phyloP scores from a whole-genome alignment of 2,797 vertebrate species.

The Danio choprae region DNA sequence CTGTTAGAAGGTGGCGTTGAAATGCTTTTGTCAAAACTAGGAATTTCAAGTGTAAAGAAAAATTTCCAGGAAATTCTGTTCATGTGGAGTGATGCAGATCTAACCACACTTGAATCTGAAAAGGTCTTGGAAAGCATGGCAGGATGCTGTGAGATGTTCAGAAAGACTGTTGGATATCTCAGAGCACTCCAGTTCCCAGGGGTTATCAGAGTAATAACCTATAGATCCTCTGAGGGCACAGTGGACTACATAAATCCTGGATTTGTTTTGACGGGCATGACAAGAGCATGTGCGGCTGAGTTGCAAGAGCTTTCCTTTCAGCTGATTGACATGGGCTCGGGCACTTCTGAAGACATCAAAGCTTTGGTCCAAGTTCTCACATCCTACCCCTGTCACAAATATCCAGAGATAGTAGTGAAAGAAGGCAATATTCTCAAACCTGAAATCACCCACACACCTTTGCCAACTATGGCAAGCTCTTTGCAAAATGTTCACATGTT shows the following conservation, averaged over 20 bases:
- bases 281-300: constrained; percentile 78
- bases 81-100: constrained; percentile 81
- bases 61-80: constrained; percentile 82
- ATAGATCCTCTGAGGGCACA: constrained; percentile 75
- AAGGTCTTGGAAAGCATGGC: constrained; percentile 71
- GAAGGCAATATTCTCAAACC: constrained; percentile 73
- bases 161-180: constrained; percentile 79
- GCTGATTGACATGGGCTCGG: constrained; percentile 73
- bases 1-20: constrained; percentile 66
- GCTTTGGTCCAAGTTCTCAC: constrained; percentile 75
- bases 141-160: constrained; percentile 82
- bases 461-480: constrained; percentile 48
- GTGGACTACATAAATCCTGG: constrained; percentile 82
- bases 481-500: constrained; percentile 36
- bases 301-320: constrained; percentile 77
- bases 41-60: constrained; percentile 65
- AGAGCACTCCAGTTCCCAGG: constrained; percentile 68
- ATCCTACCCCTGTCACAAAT: constrained; percentile 71
- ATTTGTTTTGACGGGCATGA: constrained; percentile 85
- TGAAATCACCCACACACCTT: constrained; percentile 72
- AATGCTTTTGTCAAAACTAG: constrained; percentile 65
- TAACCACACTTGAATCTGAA: constrained; percentile 68
- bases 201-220: constrained; percentile 81
- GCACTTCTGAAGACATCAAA: constrained; percentile 72
- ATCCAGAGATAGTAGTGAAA: constrained; percentile 82